These are phyloP conservation scores for Seira ritae DNA, from an alignment of 2,888 invertebrate genomes.

Conservation along the genomic window DNA sequence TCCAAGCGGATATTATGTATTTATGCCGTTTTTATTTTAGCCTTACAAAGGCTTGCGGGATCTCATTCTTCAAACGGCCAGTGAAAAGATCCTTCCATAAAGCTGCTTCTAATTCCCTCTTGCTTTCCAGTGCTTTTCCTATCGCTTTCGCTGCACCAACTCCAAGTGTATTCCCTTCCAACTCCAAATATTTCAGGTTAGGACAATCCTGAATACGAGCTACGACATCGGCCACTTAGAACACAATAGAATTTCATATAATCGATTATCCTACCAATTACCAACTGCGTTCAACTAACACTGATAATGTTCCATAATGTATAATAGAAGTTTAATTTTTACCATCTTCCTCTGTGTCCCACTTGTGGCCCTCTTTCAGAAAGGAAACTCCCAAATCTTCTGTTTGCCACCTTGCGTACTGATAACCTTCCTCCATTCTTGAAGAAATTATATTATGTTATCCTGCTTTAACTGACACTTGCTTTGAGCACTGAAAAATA, in stretches of 20 bases:
- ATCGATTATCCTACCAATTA: background rate
- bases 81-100: slow-evolving; percentile 98
- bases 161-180: slow-evolving; percentile 96
- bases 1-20: too few relatives aligned
- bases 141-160: slow-evolving; percentile 91
- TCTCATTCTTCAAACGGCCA: slow-evolving; percentile 94
- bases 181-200: slow-evolving; percentile 83
- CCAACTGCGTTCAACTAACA: too few relatives aligned
- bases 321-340: slow-evolving; percentile 63
- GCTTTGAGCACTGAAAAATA: too few relatives aligned
- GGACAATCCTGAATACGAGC: slow-evolving; percentile 26
- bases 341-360: slow-evolving; percentile 89
- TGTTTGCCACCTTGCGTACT: slow-evolving; percentile 31
- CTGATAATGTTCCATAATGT: background rate
- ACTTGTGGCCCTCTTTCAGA: slow-evolving; percentile 86
- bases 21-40: background rate
- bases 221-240: slow-evolving; percentile 46
- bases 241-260: background rate
- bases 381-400: slow-evolving; percentile 84
- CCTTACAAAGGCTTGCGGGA: slow-evolving; percentile 90
- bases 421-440: slow-evolving; percentile 25
- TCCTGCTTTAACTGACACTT: too few relatives aligned
- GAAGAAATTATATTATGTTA: too few relatives aligned
- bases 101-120: slow-evolving; percentile 86
- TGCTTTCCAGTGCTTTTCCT: slow-evolving; percentile 85